phyloP scores from a whole-genome alignment of 2,888 invertebrate genomes.

The Hermaeophaga mercurialis region DNA sequence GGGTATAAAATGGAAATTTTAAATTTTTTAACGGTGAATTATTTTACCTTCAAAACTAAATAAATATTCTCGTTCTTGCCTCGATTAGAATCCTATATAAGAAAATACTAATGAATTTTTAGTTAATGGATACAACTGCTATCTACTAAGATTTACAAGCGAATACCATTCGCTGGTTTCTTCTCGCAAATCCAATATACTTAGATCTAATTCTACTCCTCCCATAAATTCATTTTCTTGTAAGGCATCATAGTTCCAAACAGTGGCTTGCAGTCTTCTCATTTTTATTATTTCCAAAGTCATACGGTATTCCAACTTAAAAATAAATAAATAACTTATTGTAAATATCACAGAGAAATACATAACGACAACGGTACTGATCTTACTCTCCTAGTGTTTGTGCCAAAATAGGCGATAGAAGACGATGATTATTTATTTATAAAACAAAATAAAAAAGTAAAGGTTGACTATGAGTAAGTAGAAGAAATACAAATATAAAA shows the following conservation, averaged over 20 bases:
- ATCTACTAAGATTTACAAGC: slow-evolving; percentile 58
- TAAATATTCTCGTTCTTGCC: background rate
- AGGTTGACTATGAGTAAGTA: no score
- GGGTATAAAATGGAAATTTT: no score
- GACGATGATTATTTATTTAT: no score
- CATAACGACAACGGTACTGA: no score
- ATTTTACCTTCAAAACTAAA: no score
- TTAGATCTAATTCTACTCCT: slow-evolving; percentile 82
- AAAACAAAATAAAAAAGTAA: no score
- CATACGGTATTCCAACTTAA: slow-evolving; percentile 85
- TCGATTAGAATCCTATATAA: slow-evolving; percentile 1
- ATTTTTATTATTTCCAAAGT: slow-evolving; percentile 77
- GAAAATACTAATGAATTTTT: slow-evolving; percentile 4
- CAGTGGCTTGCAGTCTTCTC: slow-evolving; percentile 85
- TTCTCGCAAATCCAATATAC: slow-evolving; percentile 72
- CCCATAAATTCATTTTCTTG: slow-evolving; percentile 96
- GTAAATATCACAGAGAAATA: no score
- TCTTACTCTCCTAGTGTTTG: no score
- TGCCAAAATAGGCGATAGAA: no score
- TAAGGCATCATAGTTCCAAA: slow-evolving; percentile 92
- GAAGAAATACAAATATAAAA: no score
- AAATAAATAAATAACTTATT: slow-evolving; percentile 27
- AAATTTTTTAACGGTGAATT: no score
- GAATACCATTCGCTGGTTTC: slow-evolving; percentile 90
- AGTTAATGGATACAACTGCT: slow-evolving; percentile 37